Base-by-base conservation (phyloP, 1,140 invertebrate genomes). In the Hyles euphorbiae region DNA sequence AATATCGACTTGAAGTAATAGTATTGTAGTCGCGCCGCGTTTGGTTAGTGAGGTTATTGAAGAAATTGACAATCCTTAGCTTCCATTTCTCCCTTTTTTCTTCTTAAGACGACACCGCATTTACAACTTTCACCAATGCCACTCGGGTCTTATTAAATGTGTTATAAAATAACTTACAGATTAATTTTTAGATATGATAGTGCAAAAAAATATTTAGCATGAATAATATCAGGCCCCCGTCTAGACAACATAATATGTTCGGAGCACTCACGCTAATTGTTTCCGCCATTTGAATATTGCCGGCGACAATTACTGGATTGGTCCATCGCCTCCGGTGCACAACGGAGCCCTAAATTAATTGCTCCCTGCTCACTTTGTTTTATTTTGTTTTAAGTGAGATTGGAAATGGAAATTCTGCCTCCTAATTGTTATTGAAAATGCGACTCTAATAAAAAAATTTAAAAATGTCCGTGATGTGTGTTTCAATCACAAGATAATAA, bases 271-370 rank as follows among this genome's bases (percentile, higher is more conserved):
- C 70, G 69, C 74, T 89, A 89, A 90, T 90, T 90, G 82, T 90
- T 90, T 83, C 81, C 84, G 84, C 86, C 87, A 89, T 90, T 90
- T 89, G 83, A 90, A 89, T 89, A 89, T 89, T 85, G 81, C 81
- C 70, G 71, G 68, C 70, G 81, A 87, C 85, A 88, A 87, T 89
- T 87, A 88, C 76, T 74, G 70, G 84, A 90, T 89, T 86, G 87
- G 83, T 79, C 79, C 80, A 76, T 34, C 70, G 76, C 70, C 64
- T 65, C 63, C 62, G 72, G 72, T 58, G 63, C 60, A 72, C 65
- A 68, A 61, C 65, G 68, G 78, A 66, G 58, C 76, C 78, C 81
- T 70, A 76, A 78, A 85, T 87, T 87, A 84, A 87, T 87, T 87
- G 84, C 77, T 83, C 75, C 68, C 68, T 67, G 73, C 67, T 62